Percentiles rank a stretch among this genome's conserved stretches.
Conservation (phyloP, 2,113 vertebrate species). For the Limanda limanda region DNA sequence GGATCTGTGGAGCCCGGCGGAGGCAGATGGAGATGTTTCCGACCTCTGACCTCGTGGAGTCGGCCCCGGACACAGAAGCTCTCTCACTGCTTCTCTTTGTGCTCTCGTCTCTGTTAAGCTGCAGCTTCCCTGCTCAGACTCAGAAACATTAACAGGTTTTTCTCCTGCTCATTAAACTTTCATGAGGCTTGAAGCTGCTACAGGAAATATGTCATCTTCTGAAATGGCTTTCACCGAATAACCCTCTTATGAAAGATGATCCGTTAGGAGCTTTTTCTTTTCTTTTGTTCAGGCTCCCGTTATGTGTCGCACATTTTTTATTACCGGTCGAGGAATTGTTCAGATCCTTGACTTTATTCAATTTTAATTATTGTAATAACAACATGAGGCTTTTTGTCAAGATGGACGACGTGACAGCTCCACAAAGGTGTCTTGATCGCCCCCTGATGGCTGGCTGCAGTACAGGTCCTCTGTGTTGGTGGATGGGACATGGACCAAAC, state of each 20-base stretch:
- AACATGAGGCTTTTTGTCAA: not conserved
- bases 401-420: too few species aligned
- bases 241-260: constrained; percentile 14
- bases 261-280: not conserved
- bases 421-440: too few species aligned
- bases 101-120: constrained; percentile 8
- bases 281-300: not conserved
- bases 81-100: constrained; percentile 23
- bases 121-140: constrained; percentile 31
- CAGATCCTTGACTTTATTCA: not conserved
- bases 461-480: too few species aligned
- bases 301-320: not conserved
- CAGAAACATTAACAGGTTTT: constrained; percentile 47
- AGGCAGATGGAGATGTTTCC: too few species aligned
- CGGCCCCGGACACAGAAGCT: not conserved
- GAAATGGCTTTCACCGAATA: constrained; percentile 21
- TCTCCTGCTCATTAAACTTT: constrained; percentile 64
- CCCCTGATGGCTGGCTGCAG: too few species aligned
- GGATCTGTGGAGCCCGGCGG: not conserved
- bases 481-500: too few species aligned
- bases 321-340: not conserved
- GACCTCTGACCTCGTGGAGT: too few species aligned
- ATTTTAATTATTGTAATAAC: not conserved
- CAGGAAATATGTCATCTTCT: constrained; percentile 37
- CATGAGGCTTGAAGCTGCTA: constrained; percentile 38